phyloP scores from a whole-genome alignment of 2,797 vertebrate species.

The Vespertilio murinus region DNA sequence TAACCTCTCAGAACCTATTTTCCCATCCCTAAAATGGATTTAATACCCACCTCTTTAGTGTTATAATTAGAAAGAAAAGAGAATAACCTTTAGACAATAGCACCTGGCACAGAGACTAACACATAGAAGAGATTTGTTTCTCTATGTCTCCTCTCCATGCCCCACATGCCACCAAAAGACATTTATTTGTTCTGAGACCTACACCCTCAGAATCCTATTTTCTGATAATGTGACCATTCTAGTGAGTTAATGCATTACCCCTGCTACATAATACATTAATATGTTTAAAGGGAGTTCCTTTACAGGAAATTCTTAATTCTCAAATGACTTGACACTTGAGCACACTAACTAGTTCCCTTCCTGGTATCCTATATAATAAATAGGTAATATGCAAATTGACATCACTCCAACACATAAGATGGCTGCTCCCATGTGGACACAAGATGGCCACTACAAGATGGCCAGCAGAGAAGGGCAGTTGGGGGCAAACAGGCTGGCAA shows the following conservation, averaged over 20 bases:
- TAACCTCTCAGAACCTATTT: slow-evolving; percentile 14
- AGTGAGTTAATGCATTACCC: slow-evolving; percentile 6
- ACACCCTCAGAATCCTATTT: not conserved
- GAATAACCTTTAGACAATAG: not conserved
- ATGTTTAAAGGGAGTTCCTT: slow-evolving; percentile 35
- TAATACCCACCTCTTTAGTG: not conserved
- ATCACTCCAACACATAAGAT: too few relatives aligned
- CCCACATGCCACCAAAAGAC: not conserved
- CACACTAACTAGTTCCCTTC: not conserved
- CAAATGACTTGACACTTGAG: slow-evolving; percentile 18
- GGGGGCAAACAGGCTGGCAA: too few relatives aligned
- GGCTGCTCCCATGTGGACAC: too few relatives aligned
- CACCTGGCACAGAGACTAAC: not conserved
- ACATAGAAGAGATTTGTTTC: not conserved
- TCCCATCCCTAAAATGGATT: not conserved
- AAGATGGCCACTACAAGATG: too few relatives aligned
- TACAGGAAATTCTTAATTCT: slow-evolving; percentile 17
- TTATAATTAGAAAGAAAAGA: not conserved
- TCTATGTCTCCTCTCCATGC: not conserved
- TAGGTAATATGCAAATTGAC: too few relatives aligned
- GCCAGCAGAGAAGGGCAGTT: too few relatives aligned
- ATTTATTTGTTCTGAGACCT: not conserved
- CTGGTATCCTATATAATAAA: not conserved
- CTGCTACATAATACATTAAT: not conserved
- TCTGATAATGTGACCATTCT: slow-evolving; percentile 13